phyloP scores from a whole-genome alignment of 2,797 vertebrate genomes.

The Perodicticus potto region DNA sequence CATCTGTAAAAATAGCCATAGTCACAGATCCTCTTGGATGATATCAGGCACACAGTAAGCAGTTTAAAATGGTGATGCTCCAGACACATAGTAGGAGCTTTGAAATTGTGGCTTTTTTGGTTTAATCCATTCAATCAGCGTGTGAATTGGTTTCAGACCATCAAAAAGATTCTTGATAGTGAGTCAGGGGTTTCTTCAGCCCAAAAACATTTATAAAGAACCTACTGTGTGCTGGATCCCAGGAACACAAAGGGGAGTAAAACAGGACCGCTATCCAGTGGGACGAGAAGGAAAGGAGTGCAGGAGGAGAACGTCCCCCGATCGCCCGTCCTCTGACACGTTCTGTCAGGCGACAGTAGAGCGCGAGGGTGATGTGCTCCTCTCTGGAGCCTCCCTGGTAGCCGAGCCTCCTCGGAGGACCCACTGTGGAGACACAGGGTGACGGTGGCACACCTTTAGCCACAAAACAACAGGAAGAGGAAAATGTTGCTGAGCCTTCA shows the following conservation, averaged over 20 bases:
- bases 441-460: background rate
- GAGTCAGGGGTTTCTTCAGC: background rate
- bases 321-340: accelerated
- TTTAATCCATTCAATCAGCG: background rate
- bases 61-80: background rate
- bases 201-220: background rate
- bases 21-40: too few relatives aligned
- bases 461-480: background rate
- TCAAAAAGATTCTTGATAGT: background rate
- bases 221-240: background rate
- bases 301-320: accelerated
- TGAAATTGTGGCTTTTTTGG: background rate
- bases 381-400: background rate
- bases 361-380: background rate
- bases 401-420: constrained; percentile 11
- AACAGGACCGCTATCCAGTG: accelerated
- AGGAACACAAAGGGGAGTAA: background rate
- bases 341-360: background rate
- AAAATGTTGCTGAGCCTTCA: accelerated
- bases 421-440: background rate
- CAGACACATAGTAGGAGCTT: background rate
- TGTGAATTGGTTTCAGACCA: background rate
- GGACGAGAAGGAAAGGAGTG: background rate
- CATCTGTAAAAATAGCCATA: background rate
- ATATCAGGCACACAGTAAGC: background rate